Evolutionary conservation across 1,140 invertebrate genomes (phyloP), one percentile per base, ranked within the genome.

Genomic region (Camponotus vicinus): DNA sequence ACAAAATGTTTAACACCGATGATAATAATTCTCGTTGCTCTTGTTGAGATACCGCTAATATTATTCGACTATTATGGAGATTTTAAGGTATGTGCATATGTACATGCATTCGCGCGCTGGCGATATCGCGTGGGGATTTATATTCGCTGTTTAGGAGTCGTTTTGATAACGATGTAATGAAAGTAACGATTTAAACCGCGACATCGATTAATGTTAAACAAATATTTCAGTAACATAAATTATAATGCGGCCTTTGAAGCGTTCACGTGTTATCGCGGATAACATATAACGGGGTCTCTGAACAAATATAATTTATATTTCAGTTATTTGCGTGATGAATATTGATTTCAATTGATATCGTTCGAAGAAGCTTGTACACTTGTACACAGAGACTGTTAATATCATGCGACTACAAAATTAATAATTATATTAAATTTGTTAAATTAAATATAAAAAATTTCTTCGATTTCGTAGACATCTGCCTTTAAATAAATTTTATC

Each of bases 1-100:
- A 82, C 79, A 82, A 82, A 82, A 82, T 82, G 78, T 82, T 82
- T 71, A 71, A 55, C 67, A 34, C 63, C 32, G 78, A 9, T 27
- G 40, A 45, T 40, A 70, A 82, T 82, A 82, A 71, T 82, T 79
- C 67, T 42, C 49, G n/a, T 45, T n/a, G 67, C 71, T 79, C 79
- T 42, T 27, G n/a, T 45, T n/a, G 79, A 82, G 78, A 82, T 82
- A 82, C 42, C 79, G 37, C 40, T 73, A 73, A 71, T 59, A 73
- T 82, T 82, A 73, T 82, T 71, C 79, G 59, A 82, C 67, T 40
- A 73, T 82, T 82, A 82, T 82, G 79, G 40, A 82, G 59, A 73
- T 82, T 82, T 40, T 59, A 71, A 82, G 67, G 15, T 82, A 40
- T 59, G 52, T 32, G 37, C 45, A 59, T 32, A n/a, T n/a, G n/a